Evolutionary conservation across 2,797 vertebrate genomes (phyloP), one percentile per base, ranked within the genome.

Genomic region (Enteromius paludinosus): DNA sequence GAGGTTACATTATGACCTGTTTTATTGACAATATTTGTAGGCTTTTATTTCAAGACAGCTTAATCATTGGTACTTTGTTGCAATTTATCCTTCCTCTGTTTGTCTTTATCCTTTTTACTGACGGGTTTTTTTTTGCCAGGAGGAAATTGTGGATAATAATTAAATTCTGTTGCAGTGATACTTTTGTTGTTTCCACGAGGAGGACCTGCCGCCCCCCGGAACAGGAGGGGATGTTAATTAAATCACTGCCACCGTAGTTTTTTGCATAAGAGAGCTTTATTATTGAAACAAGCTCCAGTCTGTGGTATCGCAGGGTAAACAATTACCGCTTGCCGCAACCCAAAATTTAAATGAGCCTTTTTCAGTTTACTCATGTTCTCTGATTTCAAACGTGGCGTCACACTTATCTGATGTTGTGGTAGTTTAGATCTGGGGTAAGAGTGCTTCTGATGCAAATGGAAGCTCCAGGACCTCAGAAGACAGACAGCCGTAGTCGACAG

Each of bases 21-120:
- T 83, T 81, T 86, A 85, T 81, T 75, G 62, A 75, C 28, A 77
- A 49, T 79, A 65, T 86, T 81, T 82, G 69, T 17, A 49, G 70
- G 75, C 30, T 70, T 75, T 68, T 71, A 47, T 54, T 54, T 35
- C 54, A 71, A 25, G 18, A 74, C 25, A 15, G 64, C 38, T 81
- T 54, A 74, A 82, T 54, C 70, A 81, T 70, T 81, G 47, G 20
- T 69, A 41, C 59, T 76, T 65, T 69, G 61, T 70, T 73, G 62
- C 56, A 69, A n/a, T 83, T 79, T 70, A 76, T 54, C 38, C 45
- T 75, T 35, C 25, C 25, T 47, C 35, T 1, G 33, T 75, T 76
- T 81, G 5, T 28, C 23, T 77, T 64, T 77, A 61, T 81, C 30
- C 45, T 47, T 59, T 80, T 71, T 45, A 45, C 43, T 38, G 28